Evolutionary conservation across 2,797 vertebrate genomes (phyloP).

Genomic region (Miopithecus talapoin): DNA sequence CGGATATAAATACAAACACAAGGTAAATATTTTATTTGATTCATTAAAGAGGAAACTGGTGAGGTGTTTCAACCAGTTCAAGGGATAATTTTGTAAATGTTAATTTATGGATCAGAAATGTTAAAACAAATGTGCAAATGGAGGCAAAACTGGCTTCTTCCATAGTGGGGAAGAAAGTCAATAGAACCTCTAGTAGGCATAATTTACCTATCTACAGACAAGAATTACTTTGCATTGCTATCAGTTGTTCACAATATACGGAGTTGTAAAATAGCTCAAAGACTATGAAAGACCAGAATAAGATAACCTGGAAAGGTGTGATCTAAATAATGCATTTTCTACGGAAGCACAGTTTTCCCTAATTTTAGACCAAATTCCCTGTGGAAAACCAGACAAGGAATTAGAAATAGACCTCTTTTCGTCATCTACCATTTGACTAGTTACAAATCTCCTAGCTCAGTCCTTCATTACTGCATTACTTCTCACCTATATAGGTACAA

Average conservation of each 20-base stretch:
- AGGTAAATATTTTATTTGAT: slow-evolving; percentile 25
- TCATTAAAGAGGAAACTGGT: background rate
- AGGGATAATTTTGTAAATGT: background rate
- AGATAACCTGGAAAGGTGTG: background rate
- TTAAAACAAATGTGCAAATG: background rate
- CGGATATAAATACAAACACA: background rate
- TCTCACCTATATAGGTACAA: background rate
- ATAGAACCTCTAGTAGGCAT: background rate
- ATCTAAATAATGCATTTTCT: background rate
- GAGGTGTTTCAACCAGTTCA: background rate
- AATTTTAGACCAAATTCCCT: background rate
- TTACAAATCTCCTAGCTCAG: background rate
- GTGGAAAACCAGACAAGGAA: background rate
- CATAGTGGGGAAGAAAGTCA: background rate
- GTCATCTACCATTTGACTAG: background rate
- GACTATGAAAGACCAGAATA: background rate
- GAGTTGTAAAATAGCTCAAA: background rate
- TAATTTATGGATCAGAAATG: slow-evolving; percentile 3
- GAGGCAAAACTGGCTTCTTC: background rate
- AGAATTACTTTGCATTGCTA: background rate
- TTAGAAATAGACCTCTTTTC: background rate
- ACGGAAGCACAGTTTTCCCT: background rate
- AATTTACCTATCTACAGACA: background rate
- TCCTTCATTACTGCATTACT: background rate
- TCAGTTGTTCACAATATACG: background rate